phyloP scores from a whole-genome alignment of 2,113 vertebrate species.

The Prunella himalayana region DNA sequence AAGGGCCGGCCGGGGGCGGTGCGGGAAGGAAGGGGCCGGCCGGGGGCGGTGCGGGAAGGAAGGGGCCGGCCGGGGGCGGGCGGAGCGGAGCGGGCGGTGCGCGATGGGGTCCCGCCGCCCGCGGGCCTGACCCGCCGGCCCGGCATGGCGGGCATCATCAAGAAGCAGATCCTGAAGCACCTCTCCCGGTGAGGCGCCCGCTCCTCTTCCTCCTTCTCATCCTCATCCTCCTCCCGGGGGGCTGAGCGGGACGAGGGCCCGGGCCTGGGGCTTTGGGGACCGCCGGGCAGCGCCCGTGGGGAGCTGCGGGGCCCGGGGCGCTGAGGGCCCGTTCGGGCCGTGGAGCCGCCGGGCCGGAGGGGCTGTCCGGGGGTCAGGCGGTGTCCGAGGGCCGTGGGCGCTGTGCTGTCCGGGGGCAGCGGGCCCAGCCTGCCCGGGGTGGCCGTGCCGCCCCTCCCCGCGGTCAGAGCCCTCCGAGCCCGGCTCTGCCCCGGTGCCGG shows the following conservation, averaged over 20 bases:
- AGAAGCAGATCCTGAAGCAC: slow-evolving; percentile 96
- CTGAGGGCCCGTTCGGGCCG: not conserved
- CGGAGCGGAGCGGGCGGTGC: not conserved
- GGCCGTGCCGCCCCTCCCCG: not conserved
- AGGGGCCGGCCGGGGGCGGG: too few relatives aligned
- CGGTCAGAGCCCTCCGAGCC: not conserved
- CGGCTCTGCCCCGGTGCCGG: not conserved
- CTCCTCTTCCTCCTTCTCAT: not conserved
- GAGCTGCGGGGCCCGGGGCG: not conserved
- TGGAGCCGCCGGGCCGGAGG: not conserved
- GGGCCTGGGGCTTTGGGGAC: not conserved
- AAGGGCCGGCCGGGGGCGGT: too few relatives aligned
- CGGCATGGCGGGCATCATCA: slow-evolving; percentile 91
- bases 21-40: too few relatives aligned
- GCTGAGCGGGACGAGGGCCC: not conserved
- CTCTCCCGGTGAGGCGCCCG: slow-evolving; percentile 86
- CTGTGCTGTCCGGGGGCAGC: not conserved
- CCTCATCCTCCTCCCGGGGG: not conserved
- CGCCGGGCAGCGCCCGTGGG: not conserved
- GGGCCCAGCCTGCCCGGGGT: not conserved
- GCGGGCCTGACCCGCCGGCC: not conserved
- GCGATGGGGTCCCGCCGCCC: not conserved
- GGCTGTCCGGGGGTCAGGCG: not conserved
- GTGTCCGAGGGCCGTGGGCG: not conserved
- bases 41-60: too few relatives aligned